phyloP scores from a whole-genome alignment of 2,113 vertebrate species.

The Tyto alba region DNA sequence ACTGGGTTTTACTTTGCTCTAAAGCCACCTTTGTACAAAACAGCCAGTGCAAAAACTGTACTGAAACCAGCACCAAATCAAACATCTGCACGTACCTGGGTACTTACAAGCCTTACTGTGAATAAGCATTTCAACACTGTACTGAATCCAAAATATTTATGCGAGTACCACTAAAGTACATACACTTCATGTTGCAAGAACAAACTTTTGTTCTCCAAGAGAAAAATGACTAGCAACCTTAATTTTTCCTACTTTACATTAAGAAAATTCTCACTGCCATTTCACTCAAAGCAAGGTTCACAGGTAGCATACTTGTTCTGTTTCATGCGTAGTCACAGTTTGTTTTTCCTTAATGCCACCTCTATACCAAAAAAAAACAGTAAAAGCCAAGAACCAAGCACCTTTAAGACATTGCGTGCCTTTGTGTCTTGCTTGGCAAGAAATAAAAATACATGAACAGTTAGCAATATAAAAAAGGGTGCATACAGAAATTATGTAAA shows the following conservation, averaged over 20 bases:
- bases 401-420: background rate
- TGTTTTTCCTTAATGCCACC: background rate
- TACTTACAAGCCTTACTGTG: background rate
- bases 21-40: background rate
- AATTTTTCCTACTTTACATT: background rate
- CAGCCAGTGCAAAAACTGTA: background rate
- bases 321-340: accelerated
- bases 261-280: background rate
- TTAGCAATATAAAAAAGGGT: background rate
- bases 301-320: accelerated
- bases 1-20: background rate
- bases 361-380: background rate
- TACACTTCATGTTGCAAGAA: background rate
- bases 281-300: background rate
- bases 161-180: background rate
- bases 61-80: background rate
- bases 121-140: background rate
- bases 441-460: background rate
- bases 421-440: background rate
- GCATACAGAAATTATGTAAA: background rate
- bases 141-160: background rate
- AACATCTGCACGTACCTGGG: background rate
- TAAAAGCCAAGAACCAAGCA: background rate
- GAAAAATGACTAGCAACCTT: background rate
- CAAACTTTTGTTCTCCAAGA: background rate